A percentile compares a stretch with the other conserved stretches of the same genome.
Conservation (phyloP, 2,113 vertebrate species). For the Hypomesus transpacificus region DNA sequence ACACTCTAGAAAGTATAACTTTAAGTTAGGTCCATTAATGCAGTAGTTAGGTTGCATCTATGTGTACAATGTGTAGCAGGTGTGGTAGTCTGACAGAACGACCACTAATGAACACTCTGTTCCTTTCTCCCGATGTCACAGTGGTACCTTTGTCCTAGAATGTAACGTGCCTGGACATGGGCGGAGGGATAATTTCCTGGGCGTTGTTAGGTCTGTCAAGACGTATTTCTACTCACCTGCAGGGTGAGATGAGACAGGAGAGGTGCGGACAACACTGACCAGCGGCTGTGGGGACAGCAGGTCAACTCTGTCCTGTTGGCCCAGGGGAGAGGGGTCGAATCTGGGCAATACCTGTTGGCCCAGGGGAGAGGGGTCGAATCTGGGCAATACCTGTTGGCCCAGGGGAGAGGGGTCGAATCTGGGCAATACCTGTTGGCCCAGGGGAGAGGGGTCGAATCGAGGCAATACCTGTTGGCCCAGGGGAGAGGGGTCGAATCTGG, state of each 20-base stretch:
- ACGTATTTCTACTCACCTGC: constrained; percentile 22
- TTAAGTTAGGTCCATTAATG: too few species aligned
- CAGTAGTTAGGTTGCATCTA: too few species aligned
- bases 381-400: too few species aligned
- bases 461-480: too few species aligned
- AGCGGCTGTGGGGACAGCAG: constrained; percentile 11
- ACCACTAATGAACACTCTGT: too few species aligned
- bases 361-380: too few species aligned
- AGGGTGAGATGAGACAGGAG: background rate
- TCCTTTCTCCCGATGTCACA: constrained; percentile 36
- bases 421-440: constrained; percentile 15
- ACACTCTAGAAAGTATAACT: too few species aligned
- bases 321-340: constrained; percentile 24
- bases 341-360: too few species aligned
- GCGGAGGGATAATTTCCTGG: constrained; percentile 45
- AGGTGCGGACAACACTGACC: constrained; percentile 32
- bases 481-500: too few species aligned
- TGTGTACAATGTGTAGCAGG: too few species aligned
- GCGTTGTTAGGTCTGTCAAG: constrained; percentile 51
- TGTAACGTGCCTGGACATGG: constrained; percentile 49
- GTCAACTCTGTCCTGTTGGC: constrained; percentile 22
- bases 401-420: too few species aligned
- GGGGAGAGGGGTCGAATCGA: constrained; percentile 25
- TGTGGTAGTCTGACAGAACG: too few species aligned
- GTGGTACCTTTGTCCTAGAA: constrained; percentile 17